Conservation (phyloP, 2,888 invertebrate genomes). For the Therioaphis trifolii region DNA sequence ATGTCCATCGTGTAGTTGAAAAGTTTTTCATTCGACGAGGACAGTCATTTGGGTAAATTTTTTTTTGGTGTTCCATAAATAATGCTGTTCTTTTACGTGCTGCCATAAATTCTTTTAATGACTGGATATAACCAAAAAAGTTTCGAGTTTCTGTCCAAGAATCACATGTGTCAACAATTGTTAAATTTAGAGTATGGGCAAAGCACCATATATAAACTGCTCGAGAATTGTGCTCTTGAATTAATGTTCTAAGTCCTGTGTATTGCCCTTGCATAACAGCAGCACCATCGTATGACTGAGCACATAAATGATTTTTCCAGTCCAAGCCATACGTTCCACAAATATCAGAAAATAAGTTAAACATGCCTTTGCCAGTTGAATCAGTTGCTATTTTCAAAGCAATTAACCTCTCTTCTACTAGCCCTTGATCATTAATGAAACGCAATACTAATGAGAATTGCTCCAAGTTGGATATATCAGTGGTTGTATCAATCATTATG, state of each 20-base stretch:
- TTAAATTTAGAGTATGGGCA: slow-evolving; percentile 25
- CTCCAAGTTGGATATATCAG: not conserved
- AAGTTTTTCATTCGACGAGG: slow-evolving; percentile 21
- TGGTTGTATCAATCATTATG: not conserved
- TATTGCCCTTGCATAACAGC: too few species aligned
- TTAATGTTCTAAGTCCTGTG: not conserved
- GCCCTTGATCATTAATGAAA: slow-evolving; percentile 14
- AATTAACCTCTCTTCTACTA: slow-evolving; percentile 19
- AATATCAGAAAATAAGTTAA: too few species aligned
- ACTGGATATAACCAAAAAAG: slow-evolving; percentile 31
- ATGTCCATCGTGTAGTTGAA: too few species aligned
- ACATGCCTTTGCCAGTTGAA: too few species aligned
- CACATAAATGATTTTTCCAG: too few species aligned
- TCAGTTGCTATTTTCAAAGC: slow-evolving; percentile 3
- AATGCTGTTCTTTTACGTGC: slow-evolving; percentile 19
- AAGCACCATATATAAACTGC: slow-evolving; percentile 9
- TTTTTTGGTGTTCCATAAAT: slow-evolving; percentile 35
- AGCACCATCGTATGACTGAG: too few species aligned
- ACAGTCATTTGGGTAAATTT: not conserved
- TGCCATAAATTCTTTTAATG: slow-evolving; percentile 24
- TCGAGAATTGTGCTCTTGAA: slow-evolving; percentile 21
- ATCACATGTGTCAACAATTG: slow-evolving; percentile 16
- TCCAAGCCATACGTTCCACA: too few species aligned
- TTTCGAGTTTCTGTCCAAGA: slow-evolving; percentile 3
- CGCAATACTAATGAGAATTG: slow-evolving; percentile 20